Evolutionary conservation across 2,888 invertebrate genomes (phyloP), one percentile per base, ranked within the genome.

Genomic region (Ypsolopha scabrella): DNA sequence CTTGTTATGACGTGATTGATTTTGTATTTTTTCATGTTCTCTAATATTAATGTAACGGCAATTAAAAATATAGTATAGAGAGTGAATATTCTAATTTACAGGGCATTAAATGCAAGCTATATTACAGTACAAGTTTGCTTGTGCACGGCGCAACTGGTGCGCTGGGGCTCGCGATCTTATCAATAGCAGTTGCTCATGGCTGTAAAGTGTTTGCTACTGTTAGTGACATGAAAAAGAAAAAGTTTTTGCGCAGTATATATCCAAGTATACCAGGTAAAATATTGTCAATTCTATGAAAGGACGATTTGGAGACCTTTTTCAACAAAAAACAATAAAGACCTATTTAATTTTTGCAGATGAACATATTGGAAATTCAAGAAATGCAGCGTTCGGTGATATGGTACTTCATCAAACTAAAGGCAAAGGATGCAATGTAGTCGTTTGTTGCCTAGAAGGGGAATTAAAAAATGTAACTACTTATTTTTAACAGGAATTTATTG

Each of bases 171-270:
- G 52, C 52, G 10, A 9, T 41, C 6, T 38, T 52, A 9, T 46
- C 38, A 9, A 49, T 52, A 11, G 43, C 44, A 6, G 36, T 52
- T 9, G 48, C 52, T 10, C 34, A 49, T 13, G 41, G 37, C 0
- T 52, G 52, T 44, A 34, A 33, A n/a, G 45, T 52, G 8, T 52
- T 52, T 34, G 48, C 52, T 7, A 49, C 52, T 6, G 52, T 52
- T 8, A 45, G 49, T 13, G 45, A 48, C 9, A 13, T 35, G 3
- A 38, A 35, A 13, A 52, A 52, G 49, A 52, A 52, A 24, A 11
- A 33, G 10, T 49, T 48, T 11, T 13, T 52, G 34, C 33, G 11
- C 6, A 52, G 41, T 6, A 7, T 52, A 3, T 52, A 44, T 39
- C 52, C 52, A 1, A 34, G 36, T 11, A n/a, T 51, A 6, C 51